A percentile compares a stretch with the other conserved stretches of the same genome.
Conservation (phyloP, 2,113 vertebrate genomes). For the Copsychus sechellarum region DNA sequence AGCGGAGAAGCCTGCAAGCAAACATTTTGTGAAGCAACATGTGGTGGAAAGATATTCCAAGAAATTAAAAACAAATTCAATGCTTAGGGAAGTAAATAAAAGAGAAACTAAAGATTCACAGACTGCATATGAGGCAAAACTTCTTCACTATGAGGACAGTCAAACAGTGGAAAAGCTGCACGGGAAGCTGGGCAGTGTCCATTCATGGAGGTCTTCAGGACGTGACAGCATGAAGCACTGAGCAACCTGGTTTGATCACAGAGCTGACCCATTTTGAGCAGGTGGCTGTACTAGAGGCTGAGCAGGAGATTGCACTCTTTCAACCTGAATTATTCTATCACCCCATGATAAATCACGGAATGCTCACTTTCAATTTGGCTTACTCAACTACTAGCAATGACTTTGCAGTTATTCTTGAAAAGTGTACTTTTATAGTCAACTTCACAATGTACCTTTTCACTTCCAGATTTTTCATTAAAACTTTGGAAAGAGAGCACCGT, state of each 20-base stretch:
- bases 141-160: neutral
- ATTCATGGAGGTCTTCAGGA: neutral
- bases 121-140: neutral
- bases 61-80: neutral
- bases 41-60: neutral
- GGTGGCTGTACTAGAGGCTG: neutral
- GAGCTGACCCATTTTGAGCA: neutral
- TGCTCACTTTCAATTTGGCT: neutral
- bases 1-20: neutral
- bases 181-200: neutral
- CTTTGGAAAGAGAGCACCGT: neutral
- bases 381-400: neutral
- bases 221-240: neutral
- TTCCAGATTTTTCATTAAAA: neutral
- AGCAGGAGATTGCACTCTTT: neutral
- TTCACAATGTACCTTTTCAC: neutral
- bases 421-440: neutral
- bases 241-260: neutral
- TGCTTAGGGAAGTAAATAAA: neutral
- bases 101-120: neutral
- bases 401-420: neutral
- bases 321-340: neutral
- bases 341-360: neutral
- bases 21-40: neutral
- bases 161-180: neutral